Evolutionary conservation across 2,888 invertebrate species (phyloP).

Genomic region (Lycia hirtaria): DNA sequence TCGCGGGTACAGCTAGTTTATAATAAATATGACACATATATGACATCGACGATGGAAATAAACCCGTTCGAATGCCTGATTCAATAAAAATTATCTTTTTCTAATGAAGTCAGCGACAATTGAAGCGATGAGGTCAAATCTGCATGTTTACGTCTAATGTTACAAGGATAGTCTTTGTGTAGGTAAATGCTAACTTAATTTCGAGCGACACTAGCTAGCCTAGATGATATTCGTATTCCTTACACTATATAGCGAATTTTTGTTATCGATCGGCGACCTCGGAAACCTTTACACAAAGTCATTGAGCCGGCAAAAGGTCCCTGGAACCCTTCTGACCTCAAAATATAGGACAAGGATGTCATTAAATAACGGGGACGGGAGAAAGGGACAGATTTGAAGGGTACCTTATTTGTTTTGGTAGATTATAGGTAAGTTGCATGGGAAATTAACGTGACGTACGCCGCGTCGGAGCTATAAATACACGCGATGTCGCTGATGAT

Average conservation of each 20-base stretch:
- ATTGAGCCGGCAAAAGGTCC: constrained; percentile 22
- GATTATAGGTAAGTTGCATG: constrained; percentile 5
- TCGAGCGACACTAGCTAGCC: background rate
- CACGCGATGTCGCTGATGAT: background rate
- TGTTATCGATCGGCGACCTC: constrained; percentile 21
- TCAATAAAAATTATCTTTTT: background rate
- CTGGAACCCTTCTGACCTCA: constrained; percentile 18
- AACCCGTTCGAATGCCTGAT: background rate
- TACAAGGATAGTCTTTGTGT: too few relatives aligned
- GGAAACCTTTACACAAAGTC: constrained; percentile 7
- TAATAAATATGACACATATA: too few relatives aligned
- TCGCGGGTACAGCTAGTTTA: too few relatives aligned
- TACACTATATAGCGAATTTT: constrained; percentile 3
- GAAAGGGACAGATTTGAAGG: constrained; percentile 5
- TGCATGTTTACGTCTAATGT: background rate
- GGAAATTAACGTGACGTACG: constrained; percentile 9
- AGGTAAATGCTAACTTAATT: background rate
- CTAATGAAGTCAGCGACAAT: background rate
- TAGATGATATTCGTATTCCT: background rate
- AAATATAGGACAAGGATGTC: constrained; percentile 20
- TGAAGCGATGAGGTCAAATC: background rate
- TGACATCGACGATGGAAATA: background rate
- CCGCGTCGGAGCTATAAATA: constrained; percentile 4
- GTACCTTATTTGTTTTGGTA: background rate
- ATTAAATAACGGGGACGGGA: constrained; percentile 2